Base-by-base conservation (phyloP, 2,888 invertebrate species). In the Hylaea fasciaria region DNA sequence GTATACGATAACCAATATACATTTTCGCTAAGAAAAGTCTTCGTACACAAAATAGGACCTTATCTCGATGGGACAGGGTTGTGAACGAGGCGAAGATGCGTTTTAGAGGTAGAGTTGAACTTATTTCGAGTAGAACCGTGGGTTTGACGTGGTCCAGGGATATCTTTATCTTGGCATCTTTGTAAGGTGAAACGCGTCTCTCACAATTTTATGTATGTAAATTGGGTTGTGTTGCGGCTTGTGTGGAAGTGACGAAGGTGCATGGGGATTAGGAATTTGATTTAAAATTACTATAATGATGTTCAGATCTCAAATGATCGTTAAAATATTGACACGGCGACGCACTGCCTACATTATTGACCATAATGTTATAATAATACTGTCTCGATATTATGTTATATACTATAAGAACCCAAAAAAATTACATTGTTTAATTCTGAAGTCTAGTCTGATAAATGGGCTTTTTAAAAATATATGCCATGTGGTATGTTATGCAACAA, bases 161-260 rank as follows among this genome's bases (percentile, higher is more conserved):
- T 63, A 50, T 54, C 54, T 55, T 54, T 63, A 50, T 54, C 54
- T 55, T 54, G 55, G 60, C 62, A 64, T 59, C 32, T 62, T 62
- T 65, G 48, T 52, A 52, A 64, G 50, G 53, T 54, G 40, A 53
- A 57, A 62, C 53, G 55, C 71, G 63, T 71, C 64, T 61, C 58
- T 47, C 49, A 61, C 62, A 66, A 64, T 68, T 73, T 65, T 57
- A 45, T 37, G 47, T 40, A 69, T 70, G 70, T 66, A 72, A 73
- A 77, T 70, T 62, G 57, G 65, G 57, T 70, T 61, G 62, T 68
- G 43, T 13, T 13, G 39, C 32, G 39, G n/a, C 44, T 37, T 28
- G 35, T 13, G 44, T 32, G n/a, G 10, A 46, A 29, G 29, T 46
- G 46, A 29, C 8, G 37, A 37, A n/a, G 37, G 37, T 37, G n/a